Evolutionary conservation across 2,888 invertebrate genomes (phyloP), one percentile per base, ranked within the genome.

Genomic region (Oscheius myriophilus): DNA sequence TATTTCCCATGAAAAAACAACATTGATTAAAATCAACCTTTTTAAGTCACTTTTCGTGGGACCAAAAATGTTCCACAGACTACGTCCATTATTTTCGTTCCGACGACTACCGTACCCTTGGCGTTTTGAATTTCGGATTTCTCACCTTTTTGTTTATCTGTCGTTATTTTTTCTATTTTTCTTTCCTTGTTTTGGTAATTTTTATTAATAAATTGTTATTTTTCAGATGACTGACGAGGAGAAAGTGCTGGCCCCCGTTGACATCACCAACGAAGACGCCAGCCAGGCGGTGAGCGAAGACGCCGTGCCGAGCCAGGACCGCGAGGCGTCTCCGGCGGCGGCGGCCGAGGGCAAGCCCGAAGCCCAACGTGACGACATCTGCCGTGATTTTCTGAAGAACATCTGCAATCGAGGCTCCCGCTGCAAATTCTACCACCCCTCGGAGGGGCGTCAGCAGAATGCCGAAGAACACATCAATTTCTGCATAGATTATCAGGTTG

Each of bases 321-420:
- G 18, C 49, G 49, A 49, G 18, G 21, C 18, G 16, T 33, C 33
- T 33, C 33, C 33, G 9, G 49, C 11, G 2, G 16, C 42, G 39
- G 57, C 11, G 21, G 33, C 6, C n/a, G 57, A n/a, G 7, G 21
- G 62, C 41, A 62, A 41, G 16, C 16, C n/a, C 33, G n/a, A 41
- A 41, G 57, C 57, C 43, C 54, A 26, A 43, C 68, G 78, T 53
- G 75, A 76, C 12, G 76, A 91, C 89, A 86, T 90, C 58, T 90
- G 90, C 83, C 88, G 90, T 41, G 90, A 91, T 84, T 90, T 88
- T 84, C 86, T 90, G 81, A 88, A 90, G 72, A 90, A 90, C 86
- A 90, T 90, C 51, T 90, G 90, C 86, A 88, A 89, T 72, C 88
- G 90, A 55, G 92, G 91, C 70, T 90, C 90, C 79, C 87, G 89